phyloP scores from a whole-genome alignment of 2,113 vertebrate genomes.

The Hyla sarda region DNA sequence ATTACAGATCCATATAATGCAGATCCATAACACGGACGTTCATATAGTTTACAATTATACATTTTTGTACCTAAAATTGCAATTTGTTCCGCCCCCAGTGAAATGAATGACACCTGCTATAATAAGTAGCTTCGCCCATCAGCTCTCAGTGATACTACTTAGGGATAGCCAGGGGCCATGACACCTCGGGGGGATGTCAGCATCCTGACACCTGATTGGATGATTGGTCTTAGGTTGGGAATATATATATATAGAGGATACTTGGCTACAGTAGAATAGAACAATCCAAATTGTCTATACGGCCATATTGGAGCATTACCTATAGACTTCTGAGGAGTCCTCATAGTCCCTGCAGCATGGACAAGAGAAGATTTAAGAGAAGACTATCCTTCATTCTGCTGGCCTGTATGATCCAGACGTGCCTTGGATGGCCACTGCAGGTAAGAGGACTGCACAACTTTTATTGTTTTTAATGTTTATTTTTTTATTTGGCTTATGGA shows the following conservation, averaged over 20 bases:
- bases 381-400: not conserved
- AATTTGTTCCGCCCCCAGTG: slow-evolving; percentile 3
- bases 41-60: not conserved
- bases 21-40: too few relatives aligned
- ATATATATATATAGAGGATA: slow-evolving; percentile 18
- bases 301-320: too few relatives aligned
- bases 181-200: not conserved
- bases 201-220: slow-evolving; percentile 28
- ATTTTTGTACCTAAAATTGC: slow-evolving; percentile 10
- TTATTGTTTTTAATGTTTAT: not conserved
- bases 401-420: not conserved
- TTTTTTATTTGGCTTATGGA: too few relatives aligned
- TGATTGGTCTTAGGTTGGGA: not conserved
- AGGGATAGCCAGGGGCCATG: not conserved
- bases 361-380: not conserved
- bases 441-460: not conserved
- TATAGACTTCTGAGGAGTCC: too few relatives aligned
- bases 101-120: not conserved
- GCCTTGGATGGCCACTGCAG: slow-evolving; percentile 9
- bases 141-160: not conserved
- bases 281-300: not conserved
- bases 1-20: too few relatives aligned
- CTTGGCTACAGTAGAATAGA: not conserved
- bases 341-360: slow-evolving; percentile 12
- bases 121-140: not conserved